Evolutionary conservation across 1,140 invertebrate species (phyloP), one percentile per base, ranked within the genome.

Genomic region (Centruroides sculpturatus): DNA sequence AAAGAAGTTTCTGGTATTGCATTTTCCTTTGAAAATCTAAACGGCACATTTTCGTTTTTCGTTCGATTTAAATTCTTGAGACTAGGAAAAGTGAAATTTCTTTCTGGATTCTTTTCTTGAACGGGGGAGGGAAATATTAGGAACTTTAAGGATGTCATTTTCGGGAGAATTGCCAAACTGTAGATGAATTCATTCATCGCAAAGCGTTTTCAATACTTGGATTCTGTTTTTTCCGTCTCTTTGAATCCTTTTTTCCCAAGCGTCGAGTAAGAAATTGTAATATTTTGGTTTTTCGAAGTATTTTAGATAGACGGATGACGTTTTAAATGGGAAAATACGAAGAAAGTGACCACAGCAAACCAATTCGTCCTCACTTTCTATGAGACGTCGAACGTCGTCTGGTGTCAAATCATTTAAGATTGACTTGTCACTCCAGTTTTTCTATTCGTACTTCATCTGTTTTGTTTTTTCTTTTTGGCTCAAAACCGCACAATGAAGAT

Each of bases 261-360:
- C 90, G 74, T 94, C 87, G 65, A 97, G 81, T 41, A 99, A 76
- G 51, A 92, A 79, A 76, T 97, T 97, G 72, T 96, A 94, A 74
- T 99, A 99, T 23, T 89, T 76, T 3, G 86, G 83, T 3, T 80
- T 80, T 64, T 92, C 84, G 71, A 96, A 87, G 73, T 81, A 96
- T 63, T 82, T 78, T 49, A 92, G 80, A 74, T 95, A 98, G 59
- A 81, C 77, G 70, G 88, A 74, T 10, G 85, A 85, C 23, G 82
- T 76, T 36, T 73, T 70, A 8, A 75, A 69, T 1, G 95, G 95
- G 72, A 96, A 98, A 57, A 98, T 86, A 57, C 89, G 69, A 12
- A 75, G 71, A 72, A 94, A 90, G 56, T 82, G 77, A 65, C 82
- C 85, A 59, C 79, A 73, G 64, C 83, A 84, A 63, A 82, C 82